Base-by-base conservation (phyloP, 2,797 vertebrate species). In the Sebastes cheni region DNA sequence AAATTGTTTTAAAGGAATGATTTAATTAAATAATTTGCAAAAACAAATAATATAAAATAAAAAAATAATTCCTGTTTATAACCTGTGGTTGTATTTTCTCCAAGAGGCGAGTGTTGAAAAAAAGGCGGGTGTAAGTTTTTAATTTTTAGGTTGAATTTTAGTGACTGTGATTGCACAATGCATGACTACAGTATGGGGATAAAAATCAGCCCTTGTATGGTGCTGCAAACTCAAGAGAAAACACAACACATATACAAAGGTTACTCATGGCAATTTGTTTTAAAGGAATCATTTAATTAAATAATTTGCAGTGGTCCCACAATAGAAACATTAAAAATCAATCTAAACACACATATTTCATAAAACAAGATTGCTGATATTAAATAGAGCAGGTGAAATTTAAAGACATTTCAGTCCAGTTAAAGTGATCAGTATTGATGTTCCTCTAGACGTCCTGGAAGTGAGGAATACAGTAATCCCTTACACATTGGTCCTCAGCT, bases 401-500 rank as follows among this genome's bases (percentile, higher is more conserved):
- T 67, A 46, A 86, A 88, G 76, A 86, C 83, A 83, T 84, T 72
- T 88, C 30, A 86, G 88, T 93, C 79, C 32, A 85, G 54, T 72
- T 82, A 36, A 81, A 83, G 36, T 75, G 59, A 82, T 91, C 27
- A 25, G 36, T 27, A 72, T 88, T 34, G 27, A 34, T 74, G 71
- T 46, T 86, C 72, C 29, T 84, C 54, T 32, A 60, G 46, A 84
- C 59, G 83, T 85, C 52, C 34, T 68, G 18, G 12, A 75, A 12
- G 56, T 36, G n/a, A 72, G n/a, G 9, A 77, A 72, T 56, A 46
- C 39, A 77, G 11, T 3, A 20, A 32, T 59, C 39, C 25, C 77
- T 92, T 89, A 96, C 62, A 93, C 92, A 85, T 96, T 97, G 75
- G 97, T 97, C 81, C 97, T 95, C 85, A 98, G 94, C 81, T 98